phyloP scores from a whole-genome alignment of 2,797 vertebrate genomes.

The Anguilla pacifica region DNA sequence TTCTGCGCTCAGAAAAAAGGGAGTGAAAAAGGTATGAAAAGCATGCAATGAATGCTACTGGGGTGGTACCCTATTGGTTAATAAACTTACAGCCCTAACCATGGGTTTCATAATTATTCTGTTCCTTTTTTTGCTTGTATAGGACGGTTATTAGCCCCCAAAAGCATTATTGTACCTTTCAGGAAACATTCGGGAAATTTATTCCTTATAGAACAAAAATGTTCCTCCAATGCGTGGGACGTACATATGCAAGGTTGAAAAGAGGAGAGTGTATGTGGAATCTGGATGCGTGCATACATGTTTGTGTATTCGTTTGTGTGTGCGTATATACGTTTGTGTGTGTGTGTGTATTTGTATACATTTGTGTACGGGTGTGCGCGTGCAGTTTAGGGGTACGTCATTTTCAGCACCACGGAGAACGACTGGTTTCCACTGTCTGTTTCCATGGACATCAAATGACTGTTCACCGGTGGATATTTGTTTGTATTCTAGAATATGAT shows the following conservation, averaged over 20 bases:
- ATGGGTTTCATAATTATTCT: too few relatives aligned
- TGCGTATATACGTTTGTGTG: background rate
- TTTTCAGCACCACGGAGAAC: background rate
- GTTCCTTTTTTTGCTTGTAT: too few relatives aligned
- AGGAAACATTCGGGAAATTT: too few relatives aligned
- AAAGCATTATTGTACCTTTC: too few relatives aligned
- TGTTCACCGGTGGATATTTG: background rate
- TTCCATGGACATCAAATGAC: background rate
- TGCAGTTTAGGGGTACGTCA: background rate
- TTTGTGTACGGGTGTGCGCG: slow-evolving; percentile 33
- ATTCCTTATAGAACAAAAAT: too few relatives aligned
- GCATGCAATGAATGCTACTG: background rate
- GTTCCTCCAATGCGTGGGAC: background rate
- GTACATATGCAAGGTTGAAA: background rate
- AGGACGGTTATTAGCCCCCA: too few relatives aligned
- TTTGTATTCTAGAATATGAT: background rate
- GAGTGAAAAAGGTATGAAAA: background rate
- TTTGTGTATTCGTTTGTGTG: slow-evolving; percentile 13
- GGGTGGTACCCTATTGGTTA: background rate
- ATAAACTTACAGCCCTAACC: too few relatives aligned
- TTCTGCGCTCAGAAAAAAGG: background rate
- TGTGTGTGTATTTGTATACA: slow-evolving; percentile 49
- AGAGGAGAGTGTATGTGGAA: background rate
- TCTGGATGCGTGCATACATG: background rate
- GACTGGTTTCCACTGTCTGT: background rate